These are phyloP conservation scores for Tethya wilhelma DNA, from an alignment of 37 sponge, comb jelly and placozoan genomes.

Conservation along the genomic window DNA sequence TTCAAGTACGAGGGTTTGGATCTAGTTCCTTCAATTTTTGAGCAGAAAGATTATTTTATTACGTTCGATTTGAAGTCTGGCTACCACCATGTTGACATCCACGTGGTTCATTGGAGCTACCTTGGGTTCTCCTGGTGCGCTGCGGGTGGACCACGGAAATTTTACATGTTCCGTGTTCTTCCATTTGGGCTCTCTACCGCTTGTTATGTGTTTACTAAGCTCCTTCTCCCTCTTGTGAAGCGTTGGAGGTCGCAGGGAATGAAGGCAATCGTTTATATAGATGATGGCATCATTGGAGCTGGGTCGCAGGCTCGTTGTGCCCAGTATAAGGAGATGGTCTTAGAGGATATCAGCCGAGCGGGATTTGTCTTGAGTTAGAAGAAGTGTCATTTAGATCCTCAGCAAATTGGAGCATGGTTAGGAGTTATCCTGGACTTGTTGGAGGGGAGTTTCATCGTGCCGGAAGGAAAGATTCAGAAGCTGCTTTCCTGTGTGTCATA, in stretches of 20 bases:
- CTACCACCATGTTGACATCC: not conserved
- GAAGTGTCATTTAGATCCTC: not conserved
- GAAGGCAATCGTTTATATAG: not conserved
- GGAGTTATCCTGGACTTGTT: not conserved
- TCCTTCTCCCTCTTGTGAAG: not conserved
- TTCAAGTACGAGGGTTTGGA: not conserved
- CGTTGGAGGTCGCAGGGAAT: not conserved
- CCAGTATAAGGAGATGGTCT: not conserved
- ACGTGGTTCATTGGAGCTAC: not conserved
- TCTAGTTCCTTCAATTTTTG: not conserved
- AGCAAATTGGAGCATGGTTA: not conserved
- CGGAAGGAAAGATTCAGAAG: not conserved
- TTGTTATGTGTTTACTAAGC: not conserved
- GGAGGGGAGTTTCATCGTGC: not conserved
- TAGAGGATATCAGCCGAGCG: not conserved
- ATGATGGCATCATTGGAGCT: not conserved
- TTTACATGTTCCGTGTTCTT: not conserved
- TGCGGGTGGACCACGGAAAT: not conserved
- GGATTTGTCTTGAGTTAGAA: not conserved
- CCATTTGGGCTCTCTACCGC: not conserved
- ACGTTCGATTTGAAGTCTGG: not conserved
- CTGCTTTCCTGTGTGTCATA: too few species aligned
- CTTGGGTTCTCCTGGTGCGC: not conserved
- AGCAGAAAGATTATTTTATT: not conserved
- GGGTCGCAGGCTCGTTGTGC: not conserved